Percentiles rank a stretch among this genome's conserved stretches.
Conservation (phyloP, 1,140 invertebrate species). For the Trichoplusia ni region DNA sequence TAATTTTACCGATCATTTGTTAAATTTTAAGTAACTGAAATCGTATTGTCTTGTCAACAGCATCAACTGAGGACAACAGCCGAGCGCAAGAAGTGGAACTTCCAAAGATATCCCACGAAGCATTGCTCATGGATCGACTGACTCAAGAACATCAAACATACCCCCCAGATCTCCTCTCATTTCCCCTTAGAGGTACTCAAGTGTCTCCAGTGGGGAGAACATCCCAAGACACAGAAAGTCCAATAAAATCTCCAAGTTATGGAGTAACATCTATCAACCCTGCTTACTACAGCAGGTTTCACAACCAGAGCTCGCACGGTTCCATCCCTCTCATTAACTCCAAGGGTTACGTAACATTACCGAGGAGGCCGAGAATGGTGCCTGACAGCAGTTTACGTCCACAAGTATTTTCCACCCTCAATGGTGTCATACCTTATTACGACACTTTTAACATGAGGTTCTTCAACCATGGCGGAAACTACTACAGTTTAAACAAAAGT, state of each 20-base stretch:
- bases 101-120: constrained; percentile 71
- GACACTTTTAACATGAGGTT: constrained; percentile 91
- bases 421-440: constrained; percentile 88
- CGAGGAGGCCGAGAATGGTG: constrained; percentile 88
- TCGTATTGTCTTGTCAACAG: constrained; percentile 54
- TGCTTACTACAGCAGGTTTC: constrained; percentile 85
- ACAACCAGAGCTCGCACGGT: constrained; percentile 83
- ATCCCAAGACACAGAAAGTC: constrained; percentile 81
- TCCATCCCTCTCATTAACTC: constrained; percentile 82
- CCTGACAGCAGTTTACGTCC: constrained; percentile 81
- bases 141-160: constrained; percentile 81
- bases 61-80: constrained; percentile 82
- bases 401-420: constrained; percentile 79
- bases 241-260: constrained; percentile 81
- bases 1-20: too few relatives aligned
- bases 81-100: constrained; percentile 80
- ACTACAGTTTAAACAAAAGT: constrained; percentile 87
- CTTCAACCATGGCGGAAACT: constrained; percentile 90
- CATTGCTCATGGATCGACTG: constrained; percentile 69
- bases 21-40: not conserved
- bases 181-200: constrained; percentile 84
- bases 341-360: constrained; percentile 91
- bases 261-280: constrained; percentile 80
- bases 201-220: constrained; percentile 86
- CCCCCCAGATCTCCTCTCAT: constrained; percentile 91